Percentiles rank a stretch among this genome's conserved stretches.
Conservation (phyloP, 2,797 vertebrate genomes). For the Chromis chromis region DNA sequence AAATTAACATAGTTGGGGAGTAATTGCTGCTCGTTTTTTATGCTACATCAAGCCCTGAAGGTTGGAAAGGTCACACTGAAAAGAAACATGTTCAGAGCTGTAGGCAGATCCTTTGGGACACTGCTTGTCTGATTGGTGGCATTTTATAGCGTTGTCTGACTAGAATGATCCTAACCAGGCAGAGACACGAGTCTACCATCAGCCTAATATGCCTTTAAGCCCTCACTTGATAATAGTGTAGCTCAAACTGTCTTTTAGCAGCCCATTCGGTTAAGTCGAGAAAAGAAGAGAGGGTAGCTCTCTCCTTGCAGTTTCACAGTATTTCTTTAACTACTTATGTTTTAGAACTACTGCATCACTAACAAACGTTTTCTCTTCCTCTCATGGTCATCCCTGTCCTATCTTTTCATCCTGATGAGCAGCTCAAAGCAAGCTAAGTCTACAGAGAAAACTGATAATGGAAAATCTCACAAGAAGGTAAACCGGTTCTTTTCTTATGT, state of each 20-base stretch:
- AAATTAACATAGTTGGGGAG: not conserved
- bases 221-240: slow-evolving; percentile 8
- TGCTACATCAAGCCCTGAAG: slow-evolving; percentile 8
- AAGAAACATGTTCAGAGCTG: slow-evolving; percentile 36
- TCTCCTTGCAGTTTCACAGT: not conserved
- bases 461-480: slow-evolving; percentile 76
- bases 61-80: slow-evolving; percentile 60
- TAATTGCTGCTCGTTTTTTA: slow-evolving; percentile 33
- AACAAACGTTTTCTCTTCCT: slow-evolving; percentile 26
- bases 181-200: slow-evolving; percentile 19
- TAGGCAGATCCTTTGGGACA: slow-evolving; percentile 14
- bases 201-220: slow-evolving; percentile 18
- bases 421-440: slow-evolving; percentile 71
- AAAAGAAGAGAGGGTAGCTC: not conserved
- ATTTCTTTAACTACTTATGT: not conserved
- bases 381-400: not conserved
- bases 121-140: slow-evolving; percentile 37
- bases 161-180: slow-evolving; percentile 29
- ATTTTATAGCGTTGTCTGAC: slow-evolving; percentile 43
- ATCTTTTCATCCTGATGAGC: slow-evolving; percentile 1
- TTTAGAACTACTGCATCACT: slow-evolving; percentile 14
- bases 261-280: not conserved
- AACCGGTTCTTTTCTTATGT: not conserved
- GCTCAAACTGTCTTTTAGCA: slow-evolving; percentile 14
- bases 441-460: slow-evolving; percentile 46